Conservation (phyloP, 2,888 invertebrate species). For the Melanchra persicariae region DNA sequence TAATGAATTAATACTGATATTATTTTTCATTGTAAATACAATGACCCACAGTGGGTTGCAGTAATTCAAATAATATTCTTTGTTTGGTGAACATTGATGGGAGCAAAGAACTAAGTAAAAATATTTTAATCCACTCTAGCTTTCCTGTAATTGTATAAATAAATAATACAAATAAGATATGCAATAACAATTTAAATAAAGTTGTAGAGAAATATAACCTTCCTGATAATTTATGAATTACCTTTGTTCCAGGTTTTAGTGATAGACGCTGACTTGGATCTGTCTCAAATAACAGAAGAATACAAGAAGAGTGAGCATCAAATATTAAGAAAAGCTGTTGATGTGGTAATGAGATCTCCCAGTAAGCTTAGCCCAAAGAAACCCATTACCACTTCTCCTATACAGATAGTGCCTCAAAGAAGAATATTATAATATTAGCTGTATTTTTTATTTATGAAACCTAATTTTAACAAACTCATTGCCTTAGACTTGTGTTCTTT, state of each 20-base stretch:
- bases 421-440: slow-evolving; percentile 79
- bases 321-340: slow-evolving; percentile 86
- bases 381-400: slow-evolving; percentile 83
- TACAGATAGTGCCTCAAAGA: slow-evolving; percentile 82
- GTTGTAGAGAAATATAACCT: neutral
- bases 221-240: neutral
- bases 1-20: slow-evolving; percentile 5
- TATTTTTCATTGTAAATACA: neutral
- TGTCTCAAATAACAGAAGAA: slow-evolving; percentile 92
- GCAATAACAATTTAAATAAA: too few species aligned
- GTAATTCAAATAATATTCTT: slow-evolving; percentile 25
- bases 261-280: slow-evolving; percentile 92
- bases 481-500: slow-evolving; percentile 29
- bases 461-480: slow-evolving; percentile 32
- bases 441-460: slow-evolving; percentile 40
- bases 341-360: slow-evolving; percentile 88
- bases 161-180: too few species aligned
- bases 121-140: neutral
- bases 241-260: slow-evolving; percentile 89
- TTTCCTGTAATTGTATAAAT: too few species aligned
- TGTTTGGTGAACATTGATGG: slow-evolving; percentile 1
- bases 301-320: slow-evolving; percentile 92
- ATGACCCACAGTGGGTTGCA: neutral
- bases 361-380: slow-evolving; percentile 87
- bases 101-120: slow-evolving; percentile 15